Base-by-base conservation (phyloP, 1,140 invertebrate species). In the Batillaria attramentaria region DNA sequence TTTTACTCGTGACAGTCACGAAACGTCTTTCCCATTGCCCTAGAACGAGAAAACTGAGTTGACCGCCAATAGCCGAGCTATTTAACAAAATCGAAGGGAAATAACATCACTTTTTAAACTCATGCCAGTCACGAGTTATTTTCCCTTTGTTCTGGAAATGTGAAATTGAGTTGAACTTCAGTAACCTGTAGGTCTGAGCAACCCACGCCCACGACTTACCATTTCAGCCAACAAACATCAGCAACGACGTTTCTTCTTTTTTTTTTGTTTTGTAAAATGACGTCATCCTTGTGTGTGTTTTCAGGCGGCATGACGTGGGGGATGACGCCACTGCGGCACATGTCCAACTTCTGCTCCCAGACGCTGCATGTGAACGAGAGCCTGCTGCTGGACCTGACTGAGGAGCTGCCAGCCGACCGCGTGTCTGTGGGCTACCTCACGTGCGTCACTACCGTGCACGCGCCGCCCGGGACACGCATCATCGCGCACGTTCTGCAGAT, bases 361-460 rank as follows among this genome's bases (percentile, higher is more conserved):
- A 28, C 35, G 1, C 8, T 75, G 13, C 28, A n/a, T 13, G 73
- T 75, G 3, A 75, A 75, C 57, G 73, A 75, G 2, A 75, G 73
- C 73, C 73, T 75, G 35, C 1, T 75, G 13, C 57, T 75, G 54
- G 73, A 75, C 54, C 54, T 75, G 24, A 75, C 73, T 1, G 73
- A 75, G 54, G 13, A 75, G 16, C 39, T 75, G 6, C 31, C 33
- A 37, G 54, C 73, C 10, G 73, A 75, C 37, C 54, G 73, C 3
- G 57, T 75, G 54, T 39, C 57, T 35, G 73, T 75, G 33, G 73
- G 73, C 62, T 57, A 75, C 37, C 57, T 75, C 35, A 62, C 73
- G 28, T 75, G 73, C 54, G 73, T 28, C 28, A 20, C 42, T 2
- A 62, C 57, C 35, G 46, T 75, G 33, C 54, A 65, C 20, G 50